Evolutionary conservation across 2,888 invertebrate genomes (phyloP), one percentile per base, ranked within the genome.

Genomic region (Stenchaetothrips biformis): DNA sequence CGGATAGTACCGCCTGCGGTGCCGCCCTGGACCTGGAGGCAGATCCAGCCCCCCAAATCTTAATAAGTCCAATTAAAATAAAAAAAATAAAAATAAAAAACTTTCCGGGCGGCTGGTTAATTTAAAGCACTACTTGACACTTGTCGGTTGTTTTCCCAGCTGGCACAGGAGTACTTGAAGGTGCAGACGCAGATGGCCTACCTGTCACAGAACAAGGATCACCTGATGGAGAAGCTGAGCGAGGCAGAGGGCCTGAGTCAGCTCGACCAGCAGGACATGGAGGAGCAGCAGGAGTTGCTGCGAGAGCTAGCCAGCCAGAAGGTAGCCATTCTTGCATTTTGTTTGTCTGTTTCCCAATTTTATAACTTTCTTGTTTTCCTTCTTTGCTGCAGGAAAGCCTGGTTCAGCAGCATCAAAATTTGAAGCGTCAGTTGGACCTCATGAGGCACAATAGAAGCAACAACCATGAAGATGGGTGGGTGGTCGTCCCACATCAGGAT

Each of bases 161-260:
- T 96, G 83, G 95, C 95, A 81, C 92, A 95, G 87, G 95, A 97
- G 87, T 96, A 95, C 88, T 90, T 96, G 81, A 93, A 93, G 87
- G 94, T 95, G 84, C 95, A 95, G 88, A 95, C 95, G 62, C 95
- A 96, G 88, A 89, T 96, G 82, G 94, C 94, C 62, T 92, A 94
- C 85, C 89, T 95, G 81, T 91, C 92, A 82, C 93, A 94, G 85
- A 92, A 94, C 84, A 94, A 93, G 87, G 91, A 92, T 83, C 92
- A 93, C 85, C 88, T 95, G 82, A 90, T 94, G 83, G 91, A 91
- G 83, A 89, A 90, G 84, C 89, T 93, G 87, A 90, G 89, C 83
- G 89, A 89, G 81, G 86, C 84, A 83, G 86, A 83, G 84, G 84
- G 84, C 4, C 82, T 84, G 78, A 84, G 84, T 67, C 81, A 83